A percentile compares a stretch with the other conserved stretches of the same genome.
Conservation (phyloP, 2,888 invertebrate species). For the Bugulina stolonifera region DNA sequence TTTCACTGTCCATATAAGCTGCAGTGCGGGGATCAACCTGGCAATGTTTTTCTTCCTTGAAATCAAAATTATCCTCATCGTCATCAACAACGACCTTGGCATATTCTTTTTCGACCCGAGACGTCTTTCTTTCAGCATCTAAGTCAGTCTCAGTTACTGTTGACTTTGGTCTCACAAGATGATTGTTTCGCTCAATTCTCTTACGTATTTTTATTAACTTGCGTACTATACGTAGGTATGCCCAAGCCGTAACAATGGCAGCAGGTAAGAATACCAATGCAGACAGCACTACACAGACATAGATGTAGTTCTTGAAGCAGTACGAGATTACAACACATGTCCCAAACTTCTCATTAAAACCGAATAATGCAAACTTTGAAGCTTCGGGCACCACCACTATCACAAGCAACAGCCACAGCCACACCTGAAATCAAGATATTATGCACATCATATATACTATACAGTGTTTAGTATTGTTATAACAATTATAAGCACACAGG, state of each 20-base stretch:
- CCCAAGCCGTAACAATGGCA: neutral
- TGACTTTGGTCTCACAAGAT: neutral
- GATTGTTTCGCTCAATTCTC: neutral
- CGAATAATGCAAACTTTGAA: neutral
- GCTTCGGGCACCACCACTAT: neutral
- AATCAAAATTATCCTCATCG: neutral
- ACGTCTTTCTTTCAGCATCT: neutral
- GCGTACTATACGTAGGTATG: neutral
- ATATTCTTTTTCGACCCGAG: no score
- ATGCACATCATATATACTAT: no score
- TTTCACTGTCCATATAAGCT: neutral
- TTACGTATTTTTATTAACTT: neutral
- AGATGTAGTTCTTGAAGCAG: constrained; percentile 12
- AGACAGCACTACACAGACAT: neutral
- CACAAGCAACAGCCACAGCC: neutral
- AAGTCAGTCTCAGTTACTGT: neutral
- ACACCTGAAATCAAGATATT: no score
- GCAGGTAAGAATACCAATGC: neutral
- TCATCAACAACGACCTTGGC: no score
- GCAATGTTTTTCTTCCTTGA: neutral
- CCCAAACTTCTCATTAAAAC: constrained; percentile 13
- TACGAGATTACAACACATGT: neutral
- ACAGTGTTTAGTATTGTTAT: no score
- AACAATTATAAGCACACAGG: no score
- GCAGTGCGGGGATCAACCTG: neutral